Percentiles rank a stretch among this genome's conserved stretches.
phyloP scores from a whole-genome alignment of 2,888 invertebrate species.

The Hemistola chrysoprasaria region DNA sequence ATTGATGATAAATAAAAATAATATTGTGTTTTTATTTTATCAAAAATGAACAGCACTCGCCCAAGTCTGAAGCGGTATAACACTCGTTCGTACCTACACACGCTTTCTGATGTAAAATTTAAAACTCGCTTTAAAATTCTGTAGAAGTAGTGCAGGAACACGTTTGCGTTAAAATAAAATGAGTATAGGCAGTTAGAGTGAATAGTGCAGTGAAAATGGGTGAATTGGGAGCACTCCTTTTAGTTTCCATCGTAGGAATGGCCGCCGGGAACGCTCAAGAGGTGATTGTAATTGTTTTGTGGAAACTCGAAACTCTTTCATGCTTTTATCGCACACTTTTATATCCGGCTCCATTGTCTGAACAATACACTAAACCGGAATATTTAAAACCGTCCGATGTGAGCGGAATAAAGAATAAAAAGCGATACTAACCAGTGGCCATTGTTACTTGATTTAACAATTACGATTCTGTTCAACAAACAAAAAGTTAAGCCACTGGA shows the following conservation, averaged over 20 bases:
- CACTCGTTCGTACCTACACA: slow-evolving; percentile 5
- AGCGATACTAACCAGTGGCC: slow-evolving; percentile 9
- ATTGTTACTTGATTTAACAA: slow-evolving; percentile 16
- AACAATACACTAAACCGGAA: slow-evolving; percentile 5
- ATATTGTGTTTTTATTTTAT: too few relatives aligned
- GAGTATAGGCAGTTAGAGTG: slow-evolving; percentile 54
- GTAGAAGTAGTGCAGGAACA: slow-evolving; percentile 32
- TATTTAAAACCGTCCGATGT: slow-evolving; percentile 13
- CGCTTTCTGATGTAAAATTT: slow-evolving; percentile 21
- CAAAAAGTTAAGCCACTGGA: too few relatives aligned
- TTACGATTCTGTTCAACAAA: slow-evolving; percentile 6
- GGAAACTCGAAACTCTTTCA: slow-evolving; percentile 9
- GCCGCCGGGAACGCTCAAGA: slow-evolving; percentile 33
- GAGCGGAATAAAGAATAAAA: slow-evolving; percentile 12
- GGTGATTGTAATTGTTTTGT: slow-evolving; percentile 51
- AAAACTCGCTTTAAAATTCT: slow-evolving; percentile 41
- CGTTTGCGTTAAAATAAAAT: slow-evolving; percentile 53
- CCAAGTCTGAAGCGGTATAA: not conserved
- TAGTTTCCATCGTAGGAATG: slow-evolving; percentile 33
- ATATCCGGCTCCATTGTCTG: slow-evolving; percentile 21
- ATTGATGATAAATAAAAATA: too few relatives aligned
- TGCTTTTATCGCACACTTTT: slow-evolving; percentile 10
- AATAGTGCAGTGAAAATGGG: slow-evolving; percentile 53
- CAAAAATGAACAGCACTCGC: too few relatives aligned
- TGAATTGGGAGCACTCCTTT: slow-evolving; percentile 31